phyloP scores from a whole-genome alignment of 2,888 invertebrate genomes.

The Plagodis dolabraria region DNA sequence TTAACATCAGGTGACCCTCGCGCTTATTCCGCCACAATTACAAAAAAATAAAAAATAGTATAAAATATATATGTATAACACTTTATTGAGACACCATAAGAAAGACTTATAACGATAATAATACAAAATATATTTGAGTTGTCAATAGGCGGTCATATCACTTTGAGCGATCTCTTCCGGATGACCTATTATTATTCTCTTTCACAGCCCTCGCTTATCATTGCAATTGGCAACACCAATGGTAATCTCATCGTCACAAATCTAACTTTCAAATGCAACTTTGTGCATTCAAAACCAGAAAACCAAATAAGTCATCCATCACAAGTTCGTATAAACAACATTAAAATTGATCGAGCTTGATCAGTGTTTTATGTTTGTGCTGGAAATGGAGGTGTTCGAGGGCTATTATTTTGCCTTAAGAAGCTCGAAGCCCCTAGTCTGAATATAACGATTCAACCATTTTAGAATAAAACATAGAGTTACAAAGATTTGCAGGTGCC shows the following conservation, averaged over 20 bases:
- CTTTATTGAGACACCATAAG: too few species aligned
- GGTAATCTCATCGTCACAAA: neutral
- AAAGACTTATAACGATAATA: too few species aligned
- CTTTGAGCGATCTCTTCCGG: too few species aligned
- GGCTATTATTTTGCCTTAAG: conserved; percentile 70
- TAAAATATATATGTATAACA: too few species aligned
- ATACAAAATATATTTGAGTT: too few species aligned
- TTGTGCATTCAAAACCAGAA: conserved; percentile 22
- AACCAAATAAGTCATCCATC: conserved; percentile 55
- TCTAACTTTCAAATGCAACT: conserved; percentile 1
- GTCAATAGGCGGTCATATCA: too few species aligned
- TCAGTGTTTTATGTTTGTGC: conserved; percentile 49
- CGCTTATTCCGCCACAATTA: too few species aligned
- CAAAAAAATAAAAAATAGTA: neutral
- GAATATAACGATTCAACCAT: conserved; percentile 71
- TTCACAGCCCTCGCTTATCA: conserved; percentile 2
- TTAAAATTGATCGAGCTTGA: conserved; percentile 42
- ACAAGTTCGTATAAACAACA: conserved; percentile 17
- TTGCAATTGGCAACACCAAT: conserved; percentile 2
- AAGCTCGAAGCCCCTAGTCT: conserved; percentile 52
- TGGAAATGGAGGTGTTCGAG: conserved; percentile 44
- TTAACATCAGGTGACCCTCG: too few species aligned
- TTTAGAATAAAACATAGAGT: conserved; percentile 51
- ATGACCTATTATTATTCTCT: neutral
- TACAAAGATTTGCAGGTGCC: conserved; percentile 44